phyloP scores from a whole-genome alignment of 35 echinoderm and acorn worm species.

The Eucidaris tribuloides region DNA sequence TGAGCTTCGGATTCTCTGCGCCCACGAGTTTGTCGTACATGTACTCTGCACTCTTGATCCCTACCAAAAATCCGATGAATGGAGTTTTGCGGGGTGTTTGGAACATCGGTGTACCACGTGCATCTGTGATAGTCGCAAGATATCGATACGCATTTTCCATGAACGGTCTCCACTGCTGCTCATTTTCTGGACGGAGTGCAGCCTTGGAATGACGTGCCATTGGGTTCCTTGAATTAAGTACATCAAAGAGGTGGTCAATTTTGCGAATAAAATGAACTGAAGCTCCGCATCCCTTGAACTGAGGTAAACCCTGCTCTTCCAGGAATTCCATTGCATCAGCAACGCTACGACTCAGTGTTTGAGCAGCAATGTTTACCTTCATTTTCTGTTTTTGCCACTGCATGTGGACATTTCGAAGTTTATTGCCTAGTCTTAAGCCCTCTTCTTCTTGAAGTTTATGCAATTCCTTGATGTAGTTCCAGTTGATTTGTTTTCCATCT shows the following conservation, averaged over 20 bases:
- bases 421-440: constrained; percentile 26
- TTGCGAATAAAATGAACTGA: constrained; percentile 48
- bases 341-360: constrained; percentile 40
- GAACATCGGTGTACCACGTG: constrained; percentile 4
- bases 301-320: constrained; percentile 4
- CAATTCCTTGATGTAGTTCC: constrained; percentile 25
- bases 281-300: constrained; percentile 41
- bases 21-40: constrained; percentile 13
- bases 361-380: constrained; percentile 50
- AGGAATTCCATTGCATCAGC: constrained; percentile 45
- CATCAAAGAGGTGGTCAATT: constrained; percentile 63
- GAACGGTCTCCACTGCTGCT: constrained; percentile 5
- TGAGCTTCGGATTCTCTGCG: not conserved
- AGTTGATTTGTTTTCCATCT: not conserved
- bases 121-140: not conserved
- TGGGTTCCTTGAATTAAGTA: constrained; percentile 66
- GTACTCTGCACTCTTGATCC: constrained; percentile 34
- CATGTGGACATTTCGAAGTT: constrained; percentile 15
- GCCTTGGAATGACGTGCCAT: constrained; percentile 34
- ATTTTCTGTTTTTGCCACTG: constrained; percentile 50
- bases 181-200: constrained; percentile 1
- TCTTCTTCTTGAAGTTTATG: constrained; percentile 50
- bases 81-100: not conserved
- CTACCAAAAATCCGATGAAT: too few species aligned
- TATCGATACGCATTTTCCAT: constrained; percentile 11